Evolutionary conservation across 2,888 invertebrate species (phyloP).

Genomic region (Himalopsyche anomala): DNA sequence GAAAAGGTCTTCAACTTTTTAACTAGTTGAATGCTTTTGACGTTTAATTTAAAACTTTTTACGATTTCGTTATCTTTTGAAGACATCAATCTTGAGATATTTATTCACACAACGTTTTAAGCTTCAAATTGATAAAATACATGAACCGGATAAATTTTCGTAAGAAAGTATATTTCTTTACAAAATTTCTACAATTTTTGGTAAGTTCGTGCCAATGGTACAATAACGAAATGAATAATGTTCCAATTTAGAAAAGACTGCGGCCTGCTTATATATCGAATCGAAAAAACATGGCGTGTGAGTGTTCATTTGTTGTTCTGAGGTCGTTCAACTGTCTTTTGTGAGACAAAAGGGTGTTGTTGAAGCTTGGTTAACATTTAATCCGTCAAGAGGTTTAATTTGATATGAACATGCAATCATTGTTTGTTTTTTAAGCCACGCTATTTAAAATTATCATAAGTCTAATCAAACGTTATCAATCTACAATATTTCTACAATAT

Average conservation of each 20-base stretch:
- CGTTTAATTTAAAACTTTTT: too few species aligned
- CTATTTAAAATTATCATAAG: neutral
- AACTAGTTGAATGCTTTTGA: too few species aligned
- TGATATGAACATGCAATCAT: neutral
- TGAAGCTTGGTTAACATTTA: slow-evolving; percentile 1
- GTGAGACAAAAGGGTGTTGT: slow-evolving; percentile 4
- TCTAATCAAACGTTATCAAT: too few species aligned
- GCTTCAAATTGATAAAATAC: too few species aligned
- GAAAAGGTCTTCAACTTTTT: too few species aligned
- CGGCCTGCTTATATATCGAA: neutral
- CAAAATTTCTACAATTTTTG: slow-evolving; percentile 3
- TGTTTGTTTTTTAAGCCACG: neutral
- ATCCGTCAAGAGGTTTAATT: slow-evolving; percentile 18
- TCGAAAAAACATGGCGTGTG: slow-evolving; percentile 32
- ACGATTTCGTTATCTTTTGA: too few species aligned
- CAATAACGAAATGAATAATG: slow-evolving; percentile 8
- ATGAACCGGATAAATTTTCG: too few species aligned
- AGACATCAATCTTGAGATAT: too few species aligned
- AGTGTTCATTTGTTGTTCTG: slow-evolving; percentile 6
- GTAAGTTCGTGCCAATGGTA: neutral
- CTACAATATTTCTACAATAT: too few species aligned
- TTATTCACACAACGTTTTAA: too few species aligned
- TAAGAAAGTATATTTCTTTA: neutral
- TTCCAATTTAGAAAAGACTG: neutral
- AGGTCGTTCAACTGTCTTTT: slow-evolving; percentile 10